Conservation (phyloP, 2,888 invertebrate genomes). For the Syritta pipiens region DNA sequence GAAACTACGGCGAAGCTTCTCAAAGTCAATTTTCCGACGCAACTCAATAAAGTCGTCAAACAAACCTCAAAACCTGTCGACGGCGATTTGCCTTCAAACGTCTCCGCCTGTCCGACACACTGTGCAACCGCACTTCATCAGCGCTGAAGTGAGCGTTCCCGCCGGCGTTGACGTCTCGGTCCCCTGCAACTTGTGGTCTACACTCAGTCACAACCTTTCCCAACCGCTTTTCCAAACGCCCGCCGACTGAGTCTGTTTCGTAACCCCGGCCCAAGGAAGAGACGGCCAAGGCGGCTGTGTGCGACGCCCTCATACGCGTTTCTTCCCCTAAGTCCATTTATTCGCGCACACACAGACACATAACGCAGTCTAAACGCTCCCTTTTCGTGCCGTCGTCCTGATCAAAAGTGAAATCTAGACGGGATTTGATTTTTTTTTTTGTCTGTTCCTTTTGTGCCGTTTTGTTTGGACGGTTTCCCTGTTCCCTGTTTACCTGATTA, state of each 20-base stretch:
- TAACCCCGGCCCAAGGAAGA: too few relatives aligned
- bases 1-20: too few relatives aligned
- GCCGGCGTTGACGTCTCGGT: conserved; percentile 4
- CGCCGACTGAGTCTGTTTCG: too few relatives aligned
- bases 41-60: background rate
- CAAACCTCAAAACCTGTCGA: background rate
- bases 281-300: too few relatives aligned
- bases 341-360: background rate
- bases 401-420: conserved; percentile 65
- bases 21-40: too few relatives aligned
- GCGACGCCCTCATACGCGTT: conserved; percentile 17
- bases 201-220: conserved; percentile 65
- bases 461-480: background rate
- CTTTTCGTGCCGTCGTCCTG: conserved; percentile 34
- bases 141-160: conserved; percentile 28
- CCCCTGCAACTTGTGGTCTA: conserved; percentile 52
- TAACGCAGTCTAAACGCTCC: conserved; percentile 20
- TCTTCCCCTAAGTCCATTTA: conserved; percentile 29
- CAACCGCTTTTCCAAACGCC: conserved; percentile 43
- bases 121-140: conserved; percentile 9
- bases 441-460: background rate
- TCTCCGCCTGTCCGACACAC: conserved; percentile 15
- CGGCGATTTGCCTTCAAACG: background rate
- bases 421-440: conserved; percentile 6
- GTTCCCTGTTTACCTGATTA: conserved; percentile 61